These are phyloP conservation scores for Penelope pileata DNA, from an alignment of 2,113 vertebrate genomes.

Conservation along the genomic window DNA sequence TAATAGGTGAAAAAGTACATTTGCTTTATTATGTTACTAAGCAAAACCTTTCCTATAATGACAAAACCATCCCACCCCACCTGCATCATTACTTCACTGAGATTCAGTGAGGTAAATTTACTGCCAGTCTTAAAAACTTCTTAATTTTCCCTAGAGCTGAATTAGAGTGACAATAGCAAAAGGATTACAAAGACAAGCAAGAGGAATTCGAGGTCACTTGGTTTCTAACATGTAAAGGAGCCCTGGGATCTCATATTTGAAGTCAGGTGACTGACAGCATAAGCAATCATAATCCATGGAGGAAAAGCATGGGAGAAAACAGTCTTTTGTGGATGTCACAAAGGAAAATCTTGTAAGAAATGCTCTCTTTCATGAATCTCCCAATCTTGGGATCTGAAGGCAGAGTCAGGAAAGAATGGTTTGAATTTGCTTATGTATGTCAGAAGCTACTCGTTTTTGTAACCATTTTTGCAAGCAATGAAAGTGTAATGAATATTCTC, in stretches of 20 bases:
- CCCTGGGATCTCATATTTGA: background rate
- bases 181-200: background rate
- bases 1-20: background rate
- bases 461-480: background rate
- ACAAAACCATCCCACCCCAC: background rate
- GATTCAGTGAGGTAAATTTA: background rate
- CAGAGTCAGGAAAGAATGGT: background rate
- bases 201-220: background rate
- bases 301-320: background rate
- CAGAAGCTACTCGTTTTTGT: background rate
- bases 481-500: background rate
- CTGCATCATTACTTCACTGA: background rate
- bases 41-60: background rate
- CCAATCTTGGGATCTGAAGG: background rate
- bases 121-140: background rate
- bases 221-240: background rate
- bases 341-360: background rate
- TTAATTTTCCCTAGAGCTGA: background rate
- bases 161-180: background rate
- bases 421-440: background rate
- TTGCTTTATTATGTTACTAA: background rate
- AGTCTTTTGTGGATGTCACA: background rate
- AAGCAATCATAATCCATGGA: background rate
- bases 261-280: background rate
- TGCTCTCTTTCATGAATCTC: background rate